Evolutionary conservation across 2,113 vertebrate species (phyloP).

Genomic region (Anthoscopus minutus): DNA sequence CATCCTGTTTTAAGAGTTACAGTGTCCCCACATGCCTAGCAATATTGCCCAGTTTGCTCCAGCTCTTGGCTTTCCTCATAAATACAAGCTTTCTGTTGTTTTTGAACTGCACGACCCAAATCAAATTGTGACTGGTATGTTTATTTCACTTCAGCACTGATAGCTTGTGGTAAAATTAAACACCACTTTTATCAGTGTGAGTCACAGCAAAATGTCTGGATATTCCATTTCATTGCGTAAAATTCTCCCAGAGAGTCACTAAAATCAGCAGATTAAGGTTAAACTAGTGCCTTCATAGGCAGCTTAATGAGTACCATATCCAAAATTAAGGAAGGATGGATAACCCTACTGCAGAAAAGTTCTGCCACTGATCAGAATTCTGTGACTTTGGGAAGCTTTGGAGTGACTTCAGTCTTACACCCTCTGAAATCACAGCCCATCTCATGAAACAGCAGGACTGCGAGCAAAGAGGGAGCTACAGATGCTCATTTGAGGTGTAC

Average conservation of each 20-base stretch:
- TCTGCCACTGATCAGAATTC: background rate
- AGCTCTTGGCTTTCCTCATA: background rate
- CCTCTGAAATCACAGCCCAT: background rate
- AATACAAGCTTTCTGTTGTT: background rate
- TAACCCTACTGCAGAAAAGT: background rate
- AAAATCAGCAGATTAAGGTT: background rate
- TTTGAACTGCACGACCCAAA: background rate
- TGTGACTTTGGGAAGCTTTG: background rate
- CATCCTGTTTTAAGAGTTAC: conserved; percentile 12
- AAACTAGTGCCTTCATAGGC: background rate
- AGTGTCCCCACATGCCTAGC: background rate
- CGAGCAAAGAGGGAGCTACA: background rate
- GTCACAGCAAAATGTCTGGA: background rate
- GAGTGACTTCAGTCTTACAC: background rate
- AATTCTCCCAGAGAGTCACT: background rate
- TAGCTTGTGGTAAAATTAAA: background rate
- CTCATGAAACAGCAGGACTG: background rate
- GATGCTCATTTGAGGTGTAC: background rate
- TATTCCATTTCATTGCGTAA: background rate
- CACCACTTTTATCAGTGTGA: background rate
- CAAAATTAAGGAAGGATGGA: background rate
- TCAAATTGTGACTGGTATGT: background rate
- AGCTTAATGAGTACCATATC: background rate
- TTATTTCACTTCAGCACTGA: background rate
- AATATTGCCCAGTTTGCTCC: background rate